Conservation (phyloP, 1,140 invertebrate species). For the Ceratitis capitata region DNA sequence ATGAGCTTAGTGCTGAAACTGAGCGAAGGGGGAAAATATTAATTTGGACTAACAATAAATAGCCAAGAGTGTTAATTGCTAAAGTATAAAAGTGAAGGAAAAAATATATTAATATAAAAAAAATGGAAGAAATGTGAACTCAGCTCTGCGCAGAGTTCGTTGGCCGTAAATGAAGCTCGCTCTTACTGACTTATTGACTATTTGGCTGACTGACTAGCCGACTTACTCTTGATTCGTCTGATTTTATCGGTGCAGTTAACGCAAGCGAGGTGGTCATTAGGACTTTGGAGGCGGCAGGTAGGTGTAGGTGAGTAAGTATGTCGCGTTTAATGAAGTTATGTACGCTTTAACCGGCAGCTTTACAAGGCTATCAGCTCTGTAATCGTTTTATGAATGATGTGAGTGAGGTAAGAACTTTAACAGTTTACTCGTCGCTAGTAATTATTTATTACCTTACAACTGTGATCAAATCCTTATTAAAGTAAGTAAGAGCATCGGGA, state of each 20-base stretch:
- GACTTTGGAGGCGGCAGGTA: too few species aligned
- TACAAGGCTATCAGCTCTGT: neutral
- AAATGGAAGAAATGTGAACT: neutral
- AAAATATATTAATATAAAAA: too few species aligned
- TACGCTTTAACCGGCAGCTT: neutral
- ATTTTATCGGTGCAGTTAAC: neutral
- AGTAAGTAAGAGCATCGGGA: too few species aligned
- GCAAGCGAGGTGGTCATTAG: neutral
- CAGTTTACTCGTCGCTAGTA: neutral
- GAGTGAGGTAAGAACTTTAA: neutral
- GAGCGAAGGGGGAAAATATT: neutral
- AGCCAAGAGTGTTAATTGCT: neutral
- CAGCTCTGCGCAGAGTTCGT: neutral
- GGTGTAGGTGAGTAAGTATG: too few species aligned
- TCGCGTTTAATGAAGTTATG: neutral
- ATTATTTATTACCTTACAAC: too few species aligned
- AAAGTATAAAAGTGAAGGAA: neutral
- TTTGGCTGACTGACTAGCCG: neutral
- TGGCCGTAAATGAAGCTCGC: neutral
- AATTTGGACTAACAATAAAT: neutral
- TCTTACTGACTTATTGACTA: neutral
- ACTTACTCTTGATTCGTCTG: neutral
- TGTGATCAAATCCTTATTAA: too few species aligned
- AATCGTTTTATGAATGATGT: neutral
- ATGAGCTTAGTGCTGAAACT: neutral